These are phyloP conservation scores for Calliopum simillimum DNA, from an alignment of 2,888 invertebrate genomes.

Conservation along the genomic window DNA sequence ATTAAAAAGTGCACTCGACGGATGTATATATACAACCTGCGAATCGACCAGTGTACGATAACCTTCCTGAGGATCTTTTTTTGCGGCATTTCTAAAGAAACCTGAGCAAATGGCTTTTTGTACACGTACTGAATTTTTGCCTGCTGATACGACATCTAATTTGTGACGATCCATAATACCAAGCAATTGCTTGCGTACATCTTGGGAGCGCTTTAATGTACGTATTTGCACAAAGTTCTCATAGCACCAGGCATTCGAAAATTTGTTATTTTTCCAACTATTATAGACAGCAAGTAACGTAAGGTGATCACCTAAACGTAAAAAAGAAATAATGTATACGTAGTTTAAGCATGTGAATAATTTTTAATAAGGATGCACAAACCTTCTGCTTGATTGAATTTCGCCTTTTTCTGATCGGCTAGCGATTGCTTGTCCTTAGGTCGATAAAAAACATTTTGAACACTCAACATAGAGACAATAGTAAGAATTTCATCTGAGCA, in stretches of 20 bases:
- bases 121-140: slow-evolving; percentile 92
- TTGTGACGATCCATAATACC: slow-evolving; percentile 99
- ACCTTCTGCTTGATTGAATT: slow-evolving; percentile 97
- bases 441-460: slow-evolving; percentile 97
- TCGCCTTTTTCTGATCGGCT: slow-evolving; percentile 99
- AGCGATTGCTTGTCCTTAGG: slow-evolving; percentile 96
- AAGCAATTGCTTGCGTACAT: slow-evolving; percentile 96
- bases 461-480: slow-evolving; percentile 98
- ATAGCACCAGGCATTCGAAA: slow-evolving; percentile 99
- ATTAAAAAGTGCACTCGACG: slow-evolving; percentile 97
- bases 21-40: slow-evolving; percentile 99
- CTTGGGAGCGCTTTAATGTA: slow-evolving; percentile 96
- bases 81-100: slow-evolving; percentile 98
- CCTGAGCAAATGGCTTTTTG: slow-evolving; percentile 99
- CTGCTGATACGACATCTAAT: slow-evolving; percentile 95
- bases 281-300: slow-evolving; percentile 98
- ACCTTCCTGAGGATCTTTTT: slow-evolving; percentile 98
- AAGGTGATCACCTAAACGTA: slow-evolving; percentile 83
- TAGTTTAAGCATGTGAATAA: neutral
- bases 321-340: neutral
- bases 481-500: slow-evolving; percentile 99
- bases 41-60: slow-evolving; percentile 98
- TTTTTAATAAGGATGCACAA: neutral
- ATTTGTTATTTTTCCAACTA: slow-evolving; percentile 99
- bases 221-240: slow-evolving; percentile 99